Base-by-base conservation (phyloP, 1,140 invertebrate genomes). In the Phortica variegata region DNA sequence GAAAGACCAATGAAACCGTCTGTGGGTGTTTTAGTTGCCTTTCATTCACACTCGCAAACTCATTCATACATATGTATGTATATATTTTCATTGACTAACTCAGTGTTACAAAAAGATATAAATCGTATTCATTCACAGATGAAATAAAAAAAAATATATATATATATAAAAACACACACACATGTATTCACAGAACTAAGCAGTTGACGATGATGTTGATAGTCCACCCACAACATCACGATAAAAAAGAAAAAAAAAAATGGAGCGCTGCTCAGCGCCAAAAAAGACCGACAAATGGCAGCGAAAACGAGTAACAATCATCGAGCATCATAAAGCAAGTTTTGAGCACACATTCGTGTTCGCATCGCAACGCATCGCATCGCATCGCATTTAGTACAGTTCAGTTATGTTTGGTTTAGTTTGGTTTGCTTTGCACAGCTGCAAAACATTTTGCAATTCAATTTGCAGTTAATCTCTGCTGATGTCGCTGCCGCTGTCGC, bases 361-460 rank as follows among this genome's bases (percentile, higher is more conserved):
- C 47, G 16, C 10, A 10, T 19, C 46, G 19, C 34, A 32, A 41
- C 41, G 33, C 39, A 15, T 31, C 5, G 12, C 18, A 41, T 16
- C 32, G 32, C 23, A n/a, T n/a, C n/a, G n/a, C n/a, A n/a, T n/a
- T n/a, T n/a, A n/a, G n/a, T n/a, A n/a, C 19, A 39, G n/a, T 20
- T 39, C 37, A 39, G 13, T 39, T 39, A 20, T 9, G 23, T 39
- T 39, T 20, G n/a, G n/a, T n/a, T 41, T 45, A 19, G 17, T 37
- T 26, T 23, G 32, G 38, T 19, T 54, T 20, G 17, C 10, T 10
- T 20, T n/a, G 47, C 48, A 32, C 61, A 70, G 65, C 65, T 68
- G 60, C 63, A 68, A 16, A n/a, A 38, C 38, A 46, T 60, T 52
- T 60, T 61, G 65, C 65, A 62, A 70, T 70, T 70, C 61, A 70